Percentiles rank a stretch among this genome's conserved stretches.
phyloP scores from a whole-genome alignment of 2,888 invertebrate species.

The Andrena camellia region DNA sequence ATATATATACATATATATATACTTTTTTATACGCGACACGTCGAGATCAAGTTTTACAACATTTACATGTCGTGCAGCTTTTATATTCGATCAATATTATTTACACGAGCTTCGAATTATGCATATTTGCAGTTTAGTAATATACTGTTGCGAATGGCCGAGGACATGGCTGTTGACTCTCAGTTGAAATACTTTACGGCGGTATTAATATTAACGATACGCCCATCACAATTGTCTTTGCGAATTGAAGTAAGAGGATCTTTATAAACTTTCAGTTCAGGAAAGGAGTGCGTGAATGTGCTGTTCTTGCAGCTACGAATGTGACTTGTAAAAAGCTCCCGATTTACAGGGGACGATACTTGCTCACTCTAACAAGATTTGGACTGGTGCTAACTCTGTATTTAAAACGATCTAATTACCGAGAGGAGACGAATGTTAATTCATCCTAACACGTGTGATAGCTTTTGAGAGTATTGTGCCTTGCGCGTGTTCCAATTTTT shows the following conservation, averaged over 20 bases:
- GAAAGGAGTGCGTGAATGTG: constrained; percentile 47
- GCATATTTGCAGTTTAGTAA: constrained; percentile 49
- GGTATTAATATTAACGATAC: constrained; percentile 53
- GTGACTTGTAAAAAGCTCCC: constrained; percentile 58
- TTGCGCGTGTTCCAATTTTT: constrained; percentile 81
- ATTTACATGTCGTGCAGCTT: constrained; percentile 50
- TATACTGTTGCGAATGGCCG: constrained; percentile 31
- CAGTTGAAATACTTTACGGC: constrained; percentile 43
- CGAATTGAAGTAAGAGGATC: constrained; percentile 37
- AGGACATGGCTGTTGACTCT: constrained; percentile 54
- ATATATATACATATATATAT: constrained; percentile 53
- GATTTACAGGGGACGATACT: constrained; percentile 64
- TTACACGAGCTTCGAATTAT: constrained; percentile 53
- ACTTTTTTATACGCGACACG: constrained; percentile 47
- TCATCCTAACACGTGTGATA: constrained; percentile 81
- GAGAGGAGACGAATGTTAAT: constrained; percentile 62
- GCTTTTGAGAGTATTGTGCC: constrained; percentile 80
- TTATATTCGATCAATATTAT: constrained; percentile 56
- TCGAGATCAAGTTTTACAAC: constrained; percentile 45
- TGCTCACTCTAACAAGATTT: constrained; percentile 73
- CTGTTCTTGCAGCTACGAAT: constrained; percentile 65
- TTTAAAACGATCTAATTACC: constrained; percentile 69
- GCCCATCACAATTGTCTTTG: constrained; percentile 40
- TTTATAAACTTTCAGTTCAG: constrained; percentile 43
- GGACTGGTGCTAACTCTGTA: constrained; percentile 77